Base-by-base conservation (phyloP, 2,113 vertebrate genomes). In the Falcunculus frontatus region DNA sequence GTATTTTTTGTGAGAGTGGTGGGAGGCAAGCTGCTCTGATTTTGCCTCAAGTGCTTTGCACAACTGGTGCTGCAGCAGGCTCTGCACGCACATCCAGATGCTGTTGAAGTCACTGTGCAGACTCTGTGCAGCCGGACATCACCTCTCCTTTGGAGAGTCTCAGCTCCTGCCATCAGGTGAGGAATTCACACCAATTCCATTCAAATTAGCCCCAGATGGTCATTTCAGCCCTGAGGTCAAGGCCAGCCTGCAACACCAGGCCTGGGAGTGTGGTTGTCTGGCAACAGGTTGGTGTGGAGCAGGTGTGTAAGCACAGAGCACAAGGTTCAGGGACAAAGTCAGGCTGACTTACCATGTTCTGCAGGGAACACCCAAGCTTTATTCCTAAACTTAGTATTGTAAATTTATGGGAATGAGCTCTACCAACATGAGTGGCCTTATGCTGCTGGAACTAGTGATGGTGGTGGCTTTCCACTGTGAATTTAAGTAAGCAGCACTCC, bases 391-490 rank as follows among this genome's bases (percentile, higher is more conserved):
- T 50, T 84, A 27, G 26, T 70, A 17, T 18, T 77, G 44, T 73
- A 57, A 76, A 76, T 82, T 42, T 79, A 75, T 56, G 68, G 83
- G 64, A 88, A 87, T 63, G 6, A 62, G 19, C 21, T 74, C 80
- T 65, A 46, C 35, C 23, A 52, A 21, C 17, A 6, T 2, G 4
- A 69, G 23, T 5, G 8, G 69, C 70, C 52, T 85, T 42, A 35
- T 0, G 1, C 37, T 72, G 37, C 49, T 90, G 4, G 52, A 70
- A 74, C 0, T 19, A n/a, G 52, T 7, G 23, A 17, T 29, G 44
- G 37, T 6, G 13, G 27, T 63, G 70, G 47, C 52, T 90, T 81
- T 59, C 56, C 42, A 13, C 2, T 5, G 4, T 11, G 3, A 75
- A 75, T 64, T 19, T 50, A 49, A 53, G 44, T n/a, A 39, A 74